Conservation (phyloP, 2,797 vertebrate genomes). For the Neostethus bicornis region DNA sequence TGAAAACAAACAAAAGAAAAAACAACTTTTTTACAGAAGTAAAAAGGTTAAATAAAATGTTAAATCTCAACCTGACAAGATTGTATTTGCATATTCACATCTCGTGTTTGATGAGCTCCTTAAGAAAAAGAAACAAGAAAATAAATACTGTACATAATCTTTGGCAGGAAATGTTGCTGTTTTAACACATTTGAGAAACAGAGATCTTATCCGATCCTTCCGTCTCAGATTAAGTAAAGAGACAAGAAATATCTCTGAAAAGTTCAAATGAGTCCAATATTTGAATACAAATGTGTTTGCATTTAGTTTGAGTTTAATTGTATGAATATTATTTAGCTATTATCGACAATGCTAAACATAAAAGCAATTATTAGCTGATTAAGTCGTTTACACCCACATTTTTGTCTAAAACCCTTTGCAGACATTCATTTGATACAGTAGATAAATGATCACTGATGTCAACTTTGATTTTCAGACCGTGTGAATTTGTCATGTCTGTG, state of each 20-base stretch:
- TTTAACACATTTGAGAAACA: constrained; percentile 8
- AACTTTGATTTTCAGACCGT: too few species aligned
- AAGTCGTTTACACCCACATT: not conserved
- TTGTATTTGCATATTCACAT: constrained; percentile 46
- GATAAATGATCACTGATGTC: too few species aligned
- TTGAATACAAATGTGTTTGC: not conserved
- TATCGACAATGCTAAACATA: not conserved
- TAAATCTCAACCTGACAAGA: constrained; percentile 36
- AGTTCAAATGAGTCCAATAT: not conserved
- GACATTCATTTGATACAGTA: too few species aligned
- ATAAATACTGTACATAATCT: constrained; percentile 54
- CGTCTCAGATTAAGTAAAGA: not conserved
- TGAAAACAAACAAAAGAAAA: constrained; percentile 48
- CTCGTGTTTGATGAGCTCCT: constrained; percentile 21
- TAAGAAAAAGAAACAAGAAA: constrained; percentile 35
- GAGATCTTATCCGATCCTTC: not conserved
- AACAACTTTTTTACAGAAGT: constrained; percentile 28
- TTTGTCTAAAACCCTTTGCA: not conserved
- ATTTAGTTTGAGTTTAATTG: too few species aligned
- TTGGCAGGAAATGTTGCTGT: constrained; percentile 14
- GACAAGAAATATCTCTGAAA: not conserved
- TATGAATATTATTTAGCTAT: too few species aligned
- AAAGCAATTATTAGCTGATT: not conserved
- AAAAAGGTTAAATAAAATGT: constrained; percentile 26
- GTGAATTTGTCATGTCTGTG: too few species aligned